These are phyloP conservation scores for Camponotus vicinus DNA, from an alignment of 1,140 invertebrate genomes.

Conservation along the genomic window DNA sequence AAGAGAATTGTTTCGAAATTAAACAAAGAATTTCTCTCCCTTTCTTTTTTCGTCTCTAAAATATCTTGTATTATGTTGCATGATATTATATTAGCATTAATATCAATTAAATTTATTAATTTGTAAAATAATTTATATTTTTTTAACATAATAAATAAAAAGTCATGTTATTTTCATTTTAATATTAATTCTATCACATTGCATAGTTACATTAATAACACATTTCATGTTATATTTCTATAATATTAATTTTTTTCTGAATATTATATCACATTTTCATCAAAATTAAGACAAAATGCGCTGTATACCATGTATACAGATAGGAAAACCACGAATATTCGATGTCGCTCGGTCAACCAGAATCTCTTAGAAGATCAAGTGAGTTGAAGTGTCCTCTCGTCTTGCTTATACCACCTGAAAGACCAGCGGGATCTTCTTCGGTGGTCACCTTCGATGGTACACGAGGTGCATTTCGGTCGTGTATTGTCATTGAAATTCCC, in stretches of 20 bases:
- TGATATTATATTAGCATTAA: no score
- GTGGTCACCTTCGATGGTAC: constrained; percentile 70
- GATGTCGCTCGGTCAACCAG: constrained; percentile 5
- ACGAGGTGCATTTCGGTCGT: constrained; percentile 54
- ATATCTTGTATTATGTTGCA: not conserved
- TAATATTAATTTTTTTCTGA: not conserved
- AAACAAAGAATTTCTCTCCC: no score
- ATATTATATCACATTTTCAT: not conserved
- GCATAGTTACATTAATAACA: not conserved
- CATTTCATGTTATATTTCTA: not conserved
- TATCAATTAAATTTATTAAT: no score
- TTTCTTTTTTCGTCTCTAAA: not conserved
- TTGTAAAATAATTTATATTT: no score
- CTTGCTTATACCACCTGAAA: constrained; percentile 26
- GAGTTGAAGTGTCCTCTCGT: not conserved
- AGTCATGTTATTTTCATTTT: no score
- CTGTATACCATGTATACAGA: not conserved
- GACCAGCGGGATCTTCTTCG: constrained; percentile 27
- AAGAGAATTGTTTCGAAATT: no score
- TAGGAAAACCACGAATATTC: not conserved
- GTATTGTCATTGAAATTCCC: constrained; percentile 85
- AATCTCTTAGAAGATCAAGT: not conserved
- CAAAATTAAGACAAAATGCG: not conserved
- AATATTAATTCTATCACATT: not conserved
- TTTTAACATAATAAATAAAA: no score